Base-by-base conservation (phyloP, 2,113 vertebrate genomes). In the Barnardius zonarius region DNA sequence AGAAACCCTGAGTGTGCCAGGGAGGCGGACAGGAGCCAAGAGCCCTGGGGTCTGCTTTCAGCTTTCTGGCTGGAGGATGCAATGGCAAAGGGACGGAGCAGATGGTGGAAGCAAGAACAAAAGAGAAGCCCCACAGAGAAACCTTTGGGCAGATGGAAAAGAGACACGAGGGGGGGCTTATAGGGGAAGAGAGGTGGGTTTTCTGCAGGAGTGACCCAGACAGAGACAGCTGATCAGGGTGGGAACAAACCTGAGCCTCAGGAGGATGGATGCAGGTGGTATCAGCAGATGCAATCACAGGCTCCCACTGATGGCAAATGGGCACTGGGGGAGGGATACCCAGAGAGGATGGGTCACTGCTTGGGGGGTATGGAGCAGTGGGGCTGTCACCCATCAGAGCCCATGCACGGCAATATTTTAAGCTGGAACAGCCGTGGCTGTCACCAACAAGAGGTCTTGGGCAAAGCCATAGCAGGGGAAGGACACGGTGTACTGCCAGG, bases 31-130 rank as follows among this genome's bases (percentile, higher is more conserved):
- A 2, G 62, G 79, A 90, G 96, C 94, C 93, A 92, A 39, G 12
- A 93, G 41, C 49, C 48, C 86, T 4, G 25, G 39, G 28, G 28
- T 48, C 51, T 79, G 81, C 49, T 74, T 43, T 39, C 18, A 6
- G 76, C 41, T 68, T 61, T 48, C 70, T 57, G n/a, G 66, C 1
- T 0, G 43, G 85, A 48, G 64, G 44, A 37, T 11, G 54, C 72
- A 14, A 78, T 66, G 91, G 80, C 76, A 88, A 49, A 78, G 77
- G 86, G 63, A 86, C 2, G 2, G 83, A 97, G 90, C 96, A 94
- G 96, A 93, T 95, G 95, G 93, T 69, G 66, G 93, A 57, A 64
- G 75, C 61, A 44, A 88, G 92, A 85, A 87, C 20, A 35, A 25
- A 78, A 68, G 57, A 81, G 66, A 8, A 95, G 27, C 62, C 87